Conservation (phyloP, 2,113 vertebrate genomes). For the Elanoides forficatus region DNA sequence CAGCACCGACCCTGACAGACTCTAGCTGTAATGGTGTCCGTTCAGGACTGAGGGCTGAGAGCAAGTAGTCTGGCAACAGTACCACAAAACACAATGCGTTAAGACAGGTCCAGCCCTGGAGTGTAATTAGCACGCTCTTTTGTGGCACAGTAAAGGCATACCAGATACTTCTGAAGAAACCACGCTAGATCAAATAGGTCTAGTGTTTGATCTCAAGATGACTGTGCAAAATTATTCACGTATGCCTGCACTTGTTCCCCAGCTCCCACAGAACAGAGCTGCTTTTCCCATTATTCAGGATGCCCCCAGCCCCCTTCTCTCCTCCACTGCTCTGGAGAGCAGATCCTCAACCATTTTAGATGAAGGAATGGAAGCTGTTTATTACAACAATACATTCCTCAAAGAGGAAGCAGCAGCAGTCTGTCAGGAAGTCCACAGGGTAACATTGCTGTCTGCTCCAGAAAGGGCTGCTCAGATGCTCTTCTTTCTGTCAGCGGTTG, state of each 20-base stretch:
- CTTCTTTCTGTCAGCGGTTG: neutral
- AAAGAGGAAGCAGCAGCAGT: conserved; percentile 17
- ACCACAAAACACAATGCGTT: neutral
- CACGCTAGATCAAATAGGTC: neutral
- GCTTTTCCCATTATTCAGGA: neutral
- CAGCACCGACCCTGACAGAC: neutral
- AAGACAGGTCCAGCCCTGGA: neutral
- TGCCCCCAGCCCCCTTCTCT: neutral
- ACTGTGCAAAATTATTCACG: neutral
- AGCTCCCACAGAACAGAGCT: neutral
- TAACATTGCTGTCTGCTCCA: neutral
- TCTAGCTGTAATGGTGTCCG: neutral
- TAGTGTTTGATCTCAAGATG: conserved; percentile 20
- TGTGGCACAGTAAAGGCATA: neutral
- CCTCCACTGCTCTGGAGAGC: neutral
- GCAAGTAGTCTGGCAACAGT: neutral
- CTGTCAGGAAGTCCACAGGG: conserved; percentile 13
- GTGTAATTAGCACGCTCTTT: conserved; percentile 1
- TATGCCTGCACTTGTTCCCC: neutral
- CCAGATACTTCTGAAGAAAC: conserved; percentile 15
- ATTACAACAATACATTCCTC: neutral
- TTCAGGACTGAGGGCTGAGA: neutral
- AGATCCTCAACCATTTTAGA: neutral
- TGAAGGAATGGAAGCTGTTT: neutral
- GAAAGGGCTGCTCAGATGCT: neutral